Evolutionary conservation across 2,113 vertebrate genomes (phyloP), one percentile per base, ranked within the genome.

Genomic region (Tachysurus vachellii): DNA sequence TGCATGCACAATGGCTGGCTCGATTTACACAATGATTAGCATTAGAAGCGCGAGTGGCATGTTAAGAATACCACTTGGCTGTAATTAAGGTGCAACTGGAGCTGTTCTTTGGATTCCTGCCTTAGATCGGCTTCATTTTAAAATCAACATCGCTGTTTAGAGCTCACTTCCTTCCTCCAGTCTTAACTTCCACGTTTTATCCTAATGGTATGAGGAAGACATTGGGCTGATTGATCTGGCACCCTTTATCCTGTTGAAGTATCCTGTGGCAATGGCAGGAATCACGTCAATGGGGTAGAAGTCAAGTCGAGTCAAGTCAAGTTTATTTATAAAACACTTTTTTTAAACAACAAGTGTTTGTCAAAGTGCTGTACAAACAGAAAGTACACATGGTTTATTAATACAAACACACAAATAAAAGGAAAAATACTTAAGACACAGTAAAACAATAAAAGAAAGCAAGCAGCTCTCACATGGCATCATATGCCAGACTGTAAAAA

Each of bases 31-130:
- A 71, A 83, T 31, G 44, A 88, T 87, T 89, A 85, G 87, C 82
- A 56, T 71, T 59, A 83, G 86, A 86, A 85, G 62, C 82, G 68
- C 36, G 26, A 87, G 56, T 21, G 77, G 79, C 71, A 85, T 36
- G 71, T 83, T 84, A 82, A 81, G 82, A 88, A 79, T 86, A 79
- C 53, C 70, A 61, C 59, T 73, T 16, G 56, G 82, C 81, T 79
- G 83, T 87, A 91, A 89, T 91, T 90, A 87, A 90, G 77, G 85
- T 54, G 71, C 75, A 89, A 84, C 64, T 44, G 28, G 62, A 84
- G 85, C 88, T 31, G 53, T 42, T 53, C 17, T 66, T 85, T 79
- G 57, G 85, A 73, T 82, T 85, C 36, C 21, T 80, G 36, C 64
- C 21, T 86, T 53, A 77, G 71, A 83, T 77, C 28, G 71, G 79